phyloP scores from a whole-genome alignment of 2,113 vertebrate genomes.

The Hymenochirus boettgeri region DNA sequence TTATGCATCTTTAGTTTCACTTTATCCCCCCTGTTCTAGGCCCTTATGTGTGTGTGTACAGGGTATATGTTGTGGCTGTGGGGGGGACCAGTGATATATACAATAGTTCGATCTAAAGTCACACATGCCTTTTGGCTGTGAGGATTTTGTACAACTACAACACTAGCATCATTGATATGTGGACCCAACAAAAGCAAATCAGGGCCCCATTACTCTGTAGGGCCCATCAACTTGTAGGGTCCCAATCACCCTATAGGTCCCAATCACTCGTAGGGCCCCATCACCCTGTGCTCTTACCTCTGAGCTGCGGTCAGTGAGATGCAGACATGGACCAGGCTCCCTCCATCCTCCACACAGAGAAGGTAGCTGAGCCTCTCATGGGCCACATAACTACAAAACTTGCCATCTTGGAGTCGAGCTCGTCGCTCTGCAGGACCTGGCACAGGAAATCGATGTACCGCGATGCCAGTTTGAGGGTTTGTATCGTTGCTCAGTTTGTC shows the following conservation, averaged over 20 bases:
- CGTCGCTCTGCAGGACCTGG: constrained; percentile 94
- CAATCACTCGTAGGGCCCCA: not conserved
- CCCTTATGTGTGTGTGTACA: constrained; percentile 25
- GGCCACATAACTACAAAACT: constrained; percentile 95
- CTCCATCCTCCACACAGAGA: constrained; percentile 96
- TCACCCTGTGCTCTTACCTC: constrained; percentile 58
- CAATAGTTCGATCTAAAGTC: no score
- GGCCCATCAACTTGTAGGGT: no score
- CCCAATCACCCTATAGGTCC: no score
- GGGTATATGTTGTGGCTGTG: constrained; percentile 11
- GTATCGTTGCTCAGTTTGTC: constrained; percentile 96
- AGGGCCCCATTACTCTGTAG: no score
- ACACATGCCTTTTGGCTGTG: no score
- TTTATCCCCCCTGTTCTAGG: constrained; percentile 31
- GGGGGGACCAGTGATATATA: no score
- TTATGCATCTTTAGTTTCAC: constrained; percentile 2
- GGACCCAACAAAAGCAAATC: no score
- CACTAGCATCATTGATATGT: no score
- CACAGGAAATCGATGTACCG: constrained; percentile 96
- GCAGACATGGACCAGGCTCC: constrained; percentile 95
- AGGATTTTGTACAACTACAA: no score
- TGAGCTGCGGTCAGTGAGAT: constrained; percentile 88
- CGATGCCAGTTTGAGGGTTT: constrained; percentile 89
- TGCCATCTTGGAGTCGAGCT: constrained; percentile 96
- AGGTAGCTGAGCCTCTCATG: constrained; percentile 94